phyloP scores from a whole-genome alignment of 1,140 invertebrate species.

The Drosophila truncata region DNA sequence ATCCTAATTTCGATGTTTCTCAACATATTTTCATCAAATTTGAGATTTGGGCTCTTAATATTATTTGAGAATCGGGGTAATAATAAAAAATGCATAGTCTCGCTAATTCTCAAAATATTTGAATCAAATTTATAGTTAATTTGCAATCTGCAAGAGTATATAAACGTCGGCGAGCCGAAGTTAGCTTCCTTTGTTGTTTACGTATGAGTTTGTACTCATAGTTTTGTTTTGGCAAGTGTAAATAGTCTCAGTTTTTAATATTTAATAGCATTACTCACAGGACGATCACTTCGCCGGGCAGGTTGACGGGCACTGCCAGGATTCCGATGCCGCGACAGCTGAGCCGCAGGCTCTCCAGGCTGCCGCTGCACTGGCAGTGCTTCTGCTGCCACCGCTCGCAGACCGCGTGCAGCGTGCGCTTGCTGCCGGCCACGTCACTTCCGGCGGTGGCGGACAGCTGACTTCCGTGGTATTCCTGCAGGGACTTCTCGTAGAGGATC shows the following conservation, averaged over 20 bases:
- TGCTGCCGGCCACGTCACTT: conserved; percentile 15
- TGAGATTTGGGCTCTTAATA: too few relatives aligned
- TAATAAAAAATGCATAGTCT: too few relatives aligned
- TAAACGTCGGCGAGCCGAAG: too few relatives aligned
- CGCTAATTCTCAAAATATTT: too few relatives aligned
- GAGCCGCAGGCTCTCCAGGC: conserved; percentile 67
- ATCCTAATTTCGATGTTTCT: too few relatives aligned
- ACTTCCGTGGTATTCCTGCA: conserved; percentile 77
- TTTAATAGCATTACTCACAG: conserved; percentile 68
- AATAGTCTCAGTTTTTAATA: too few relatives aligned
- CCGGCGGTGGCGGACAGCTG: conserved; percentile 23
- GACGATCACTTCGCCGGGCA: conserved; percentile 68
- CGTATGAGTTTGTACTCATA: not conserved
- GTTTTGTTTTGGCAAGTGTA: too few relatives aligned
- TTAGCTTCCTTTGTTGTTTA: too few relatives aligned
- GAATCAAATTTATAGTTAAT: too few relatives aligned
- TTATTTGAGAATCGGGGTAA: too few relatives aligned
- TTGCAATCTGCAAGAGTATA: too few relatives aligned
- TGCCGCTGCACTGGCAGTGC: conserved; percentile 78
- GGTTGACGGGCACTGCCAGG: conserved; percentile 73
- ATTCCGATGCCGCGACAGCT: conserved; percentile 78
- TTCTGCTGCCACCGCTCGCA: conserved; percentile 78
- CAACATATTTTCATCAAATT: too few relatives aligned
- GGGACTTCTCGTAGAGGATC: conserved; percentile 80
- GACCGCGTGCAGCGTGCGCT: conserved; percentile 62